Evolutionary conservation across 2,888 invertebrate species (phyloP), one percentile per base, ranked within the genome.

Genomic region (Oscheius onirici): DNA sequence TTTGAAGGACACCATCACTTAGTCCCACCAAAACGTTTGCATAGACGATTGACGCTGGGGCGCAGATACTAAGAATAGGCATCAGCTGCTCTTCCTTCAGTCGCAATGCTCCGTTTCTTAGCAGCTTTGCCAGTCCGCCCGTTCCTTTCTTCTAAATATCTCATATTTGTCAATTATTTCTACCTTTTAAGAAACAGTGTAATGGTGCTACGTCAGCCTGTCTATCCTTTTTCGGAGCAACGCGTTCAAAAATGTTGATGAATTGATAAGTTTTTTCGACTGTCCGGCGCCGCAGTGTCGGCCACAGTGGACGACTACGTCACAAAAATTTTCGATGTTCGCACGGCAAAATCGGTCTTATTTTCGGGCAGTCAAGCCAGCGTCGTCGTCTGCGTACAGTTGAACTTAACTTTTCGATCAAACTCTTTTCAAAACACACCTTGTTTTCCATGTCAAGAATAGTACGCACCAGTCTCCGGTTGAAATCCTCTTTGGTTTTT

Each of bases 301-400:
- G 40, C 28, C 49, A 63, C 17, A 63, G 15, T 49, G 63, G 49
- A 63, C 63, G 22, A 49, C 63, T 46, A 49, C 63, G 63, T 63
- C 63, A 63, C 49, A 40, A n/a, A 34, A 20, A n/a, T 20, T 46
- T 63, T 63, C 63, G 49, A 49, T 63, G 46, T 63, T 63, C 63
- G 28, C 24, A 26, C 63, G 46, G 34, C 43, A n/a, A 34, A 15
- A 6, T 34, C 34, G 3, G 34, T 8, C 34, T 34, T 34, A 0
- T 34, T 34, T 34, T 34, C 34, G 34, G 34, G 34, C 34, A 34
- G 34, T 0, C 34, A 34, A 34, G 34, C 8, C 8, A 6, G 8
- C 34, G 34, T 34, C 34, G 34, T 8, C 8, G 8, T 34, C 34
- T 34, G 34, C 34, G 34, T 34, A 34, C 34, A 34, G 34, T 34